These are phyloP conservation scores for Fissipunctia ypsillon DNA, from an alignment of 2,888 invertebrate genomes.

Conservation along the genomic window DNA sequence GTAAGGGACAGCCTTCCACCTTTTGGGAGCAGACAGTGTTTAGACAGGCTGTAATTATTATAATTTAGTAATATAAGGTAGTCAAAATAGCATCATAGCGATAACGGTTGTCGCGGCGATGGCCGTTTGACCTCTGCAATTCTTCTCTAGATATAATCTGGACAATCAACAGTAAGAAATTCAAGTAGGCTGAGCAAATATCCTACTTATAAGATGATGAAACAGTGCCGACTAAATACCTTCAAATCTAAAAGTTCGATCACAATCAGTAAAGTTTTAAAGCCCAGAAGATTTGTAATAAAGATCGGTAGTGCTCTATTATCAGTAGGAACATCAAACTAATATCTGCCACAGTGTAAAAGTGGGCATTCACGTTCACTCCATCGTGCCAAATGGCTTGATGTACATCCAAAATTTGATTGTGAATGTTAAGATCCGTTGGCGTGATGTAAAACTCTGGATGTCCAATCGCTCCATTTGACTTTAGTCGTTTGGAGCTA, in stretches of 20 bases:
- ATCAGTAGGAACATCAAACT: constrained; percentile 46
- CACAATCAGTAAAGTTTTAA: constrained; percentile 55
- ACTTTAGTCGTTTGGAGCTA: too few relatives aligned
- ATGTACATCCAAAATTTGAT: too few relatives aligned
- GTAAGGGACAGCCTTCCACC: too few relatives aligned
- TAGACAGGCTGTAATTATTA: not conserved
- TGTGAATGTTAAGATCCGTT: too few relatives aligned
- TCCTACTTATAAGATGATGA: constrained; percentile 37
- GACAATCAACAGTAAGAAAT: constrained; percentile 41
- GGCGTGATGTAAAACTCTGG: too few relatives aligned
- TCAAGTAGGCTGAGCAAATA: constrained; percentile 45
- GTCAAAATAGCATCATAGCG: not conserved
- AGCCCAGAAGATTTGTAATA: constrained; percentile 62
- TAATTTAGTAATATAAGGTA: not conserved
- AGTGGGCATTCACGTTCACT: too few relatives aligned
- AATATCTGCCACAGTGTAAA: constrained; percentile 18
- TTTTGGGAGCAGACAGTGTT: not conserved
- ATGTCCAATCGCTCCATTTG: too few relatives aligned
- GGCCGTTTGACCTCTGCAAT: constrained; percentile 45
- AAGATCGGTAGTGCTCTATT: constrained; percentile 58
- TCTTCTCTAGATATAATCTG: constrained; percentile 43
- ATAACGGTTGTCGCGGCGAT: constrained; percentile 27
- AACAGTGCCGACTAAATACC: constrained; percentile 55
- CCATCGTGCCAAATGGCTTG: too few relatives aligned
- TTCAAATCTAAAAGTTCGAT: constrained; percentile 55